Evolutionary conservation across 1,140 invertebrate species (phyloP), one percentile per base, ranked within the genome.

Genomic region (Drosophila funebris): DNA sequence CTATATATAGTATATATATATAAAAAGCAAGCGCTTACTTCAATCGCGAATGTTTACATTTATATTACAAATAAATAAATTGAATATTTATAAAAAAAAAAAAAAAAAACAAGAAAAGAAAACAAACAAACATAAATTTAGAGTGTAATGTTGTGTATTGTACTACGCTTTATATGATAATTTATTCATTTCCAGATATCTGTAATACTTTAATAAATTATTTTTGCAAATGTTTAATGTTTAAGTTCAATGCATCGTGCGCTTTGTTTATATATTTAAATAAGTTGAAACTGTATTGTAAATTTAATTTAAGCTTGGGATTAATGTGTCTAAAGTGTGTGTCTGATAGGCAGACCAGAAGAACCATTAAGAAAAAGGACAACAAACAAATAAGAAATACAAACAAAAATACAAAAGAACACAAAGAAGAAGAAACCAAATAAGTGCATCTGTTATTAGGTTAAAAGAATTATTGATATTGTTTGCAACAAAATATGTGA

Each of bases 401-500:
- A 61, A 70, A 79, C 63, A 33, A 44, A 39, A 61, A 29, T 14
- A 57, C 22, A 54, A 7, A 18, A 57, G 31, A 48, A 69, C 11
- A 71, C 56, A 57, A 43, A 62, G 63, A 8, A 36, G 36, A 58
- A 20, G 31, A 71, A 41, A 56, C 37, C 53, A 62, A 69, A 69
- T 52, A 60, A 62, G 61, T 54, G 76, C 76, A 79, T 85, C 81
- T 84, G 81, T 85, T 85, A 84, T 85, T 85, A 85, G 81, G 81
- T 85, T 85, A 85, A 78, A 80, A 67, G 29, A 85, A 85, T 85
- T 85, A 85, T 85, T 80, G 66, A 85, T 85, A 85, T 85, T 80
- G 76, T 85, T 85, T 85, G 81, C 81, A 80, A 85, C 58, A 76
- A 85, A 84, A 85, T 79, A 62, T 85, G 81, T 85, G 81, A 85